These are phyloP conservation scores for Sicus ferrugineus DNA, from an alignment of 2,888 invertebrate genomes.

Conservation along the genomic window DNA sequence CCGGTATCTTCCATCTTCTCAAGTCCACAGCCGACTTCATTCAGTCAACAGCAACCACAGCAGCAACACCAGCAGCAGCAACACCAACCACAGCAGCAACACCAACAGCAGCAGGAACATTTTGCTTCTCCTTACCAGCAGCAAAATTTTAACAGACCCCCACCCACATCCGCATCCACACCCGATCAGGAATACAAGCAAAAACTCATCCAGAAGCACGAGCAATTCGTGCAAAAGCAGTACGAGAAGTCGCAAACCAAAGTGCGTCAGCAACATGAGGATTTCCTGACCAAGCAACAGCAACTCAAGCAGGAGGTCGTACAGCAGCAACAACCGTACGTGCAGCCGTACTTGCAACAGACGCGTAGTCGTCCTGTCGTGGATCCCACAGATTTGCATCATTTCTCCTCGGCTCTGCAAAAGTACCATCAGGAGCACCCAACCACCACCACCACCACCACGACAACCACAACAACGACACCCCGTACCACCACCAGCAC, in stretches of 20 bases:
- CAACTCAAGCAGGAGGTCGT: slow-evolving; percentile 67
- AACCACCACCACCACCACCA: slow-evolving; percentile 71
- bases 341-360: slow-evolving; percentile 37
- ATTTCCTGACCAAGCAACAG: slow-evolving; percentile 75
- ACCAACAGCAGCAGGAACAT: slow-evolving; percentile 42
- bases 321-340: slow-evolving; percentile 45
- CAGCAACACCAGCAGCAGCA: slow-evolving; percentile 43
- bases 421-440: slow-evolving; percentile 75
- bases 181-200: slow-evolving; percentile 75
- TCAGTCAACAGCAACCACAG: slow-evolving; percentile 48
- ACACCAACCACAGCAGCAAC: slow-evolving; percentile 48
- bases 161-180: slow-evolving; percentile 44
- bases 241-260: slow-evolving; percentile 82
- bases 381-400: slow-evolving; percentile 69
- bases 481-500: slow-evolving; percentile 63
- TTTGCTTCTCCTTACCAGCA: slow-evolving; percentile 35
- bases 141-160: not conserved
- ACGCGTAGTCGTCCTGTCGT: slow-evolving; percentile 64
- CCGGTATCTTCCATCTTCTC: slow-evolving; percentile 53
- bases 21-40: slow-evolving; percentile 50
- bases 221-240: slow-evolving; percentile 80
- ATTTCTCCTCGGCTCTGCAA: slow-evolving; percentile 73
- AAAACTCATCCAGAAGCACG: slow-evolving; percentile 77
- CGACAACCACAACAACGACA: slow-evolving; percentile 59
- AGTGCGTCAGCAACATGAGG: slow-evolving; percentile 75